Base-by-base conservation (phyloP, 2,113 vertebrate species). In the Tragelaphus imberbis region DNA sequence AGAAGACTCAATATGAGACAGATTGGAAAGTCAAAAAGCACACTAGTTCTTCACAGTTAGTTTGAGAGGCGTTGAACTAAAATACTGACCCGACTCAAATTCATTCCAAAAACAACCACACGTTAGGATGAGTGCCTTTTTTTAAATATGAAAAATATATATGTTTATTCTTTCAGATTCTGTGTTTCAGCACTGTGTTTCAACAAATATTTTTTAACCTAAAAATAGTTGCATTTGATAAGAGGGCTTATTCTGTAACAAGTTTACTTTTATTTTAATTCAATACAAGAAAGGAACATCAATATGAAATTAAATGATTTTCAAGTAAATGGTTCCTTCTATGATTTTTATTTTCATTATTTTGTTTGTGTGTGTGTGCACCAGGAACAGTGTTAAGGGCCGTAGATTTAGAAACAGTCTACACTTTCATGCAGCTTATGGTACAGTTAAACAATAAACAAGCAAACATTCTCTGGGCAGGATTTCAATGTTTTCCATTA, bases 211-310 rank as follows among this genome's bases (percentile, higher is more conserved):
- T 87, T 86, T 86, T 89, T 68, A 89, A 93, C 8, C 77, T 59
- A 80, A 7, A 88, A 95, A 71, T 88, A 12, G 23, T 63, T 92
- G 25, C 11, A 53, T 88, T 89, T 65, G 19, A 58, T 80, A 92
- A 75, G 14, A 33, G 6, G 47, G 25, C 8, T 94, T 85, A 33
- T 82, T 88, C 55, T 87, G 15, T 81, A 63, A 44, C 84, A 90
- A 89, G 68, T 58, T 92, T 84, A 56, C 79, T 97, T 90, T 92
- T 30, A 68, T 49, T 91, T 94, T 91, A 71, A 68, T 89, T 93
- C 80, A 77, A 59, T 51, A 86, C 27, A 90, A 58, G 86, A 91
- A 80, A 63, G 49, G 33, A n/a, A 88, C 21, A 71, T 40, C 51
- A 84, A 56, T 28, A 82, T 79, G 28, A 95, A 91, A 91, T 14